These are phyloP conservation scores for Pecten maximus DNA, from an alignment of 2,888 invertebrate species.

Conservation along the genomic window DNA sequence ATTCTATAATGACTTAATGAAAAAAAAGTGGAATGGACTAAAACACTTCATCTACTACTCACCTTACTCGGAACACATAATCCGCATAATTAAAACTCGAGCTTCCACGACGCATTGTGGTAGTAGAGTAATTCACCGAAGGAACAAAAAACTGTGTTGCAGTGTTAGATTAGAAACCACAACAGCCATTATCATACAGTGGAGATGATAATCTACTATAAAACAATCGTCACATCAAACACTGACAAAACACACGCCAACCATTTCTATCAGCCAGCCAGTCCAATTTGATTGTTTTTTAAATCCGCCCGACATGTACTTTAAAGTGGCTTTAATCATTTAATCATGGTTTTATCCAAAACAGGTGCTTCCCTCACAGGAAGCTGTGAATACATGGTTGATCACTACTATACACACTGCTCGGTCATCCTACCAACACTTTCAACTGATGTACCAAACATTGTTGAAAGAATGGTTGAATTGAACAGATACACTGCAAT, in stretches of 20 bases:
- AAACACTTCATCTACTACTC: background rate
- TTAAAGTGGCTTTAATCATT: background rate
- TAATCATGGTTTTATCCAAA: conserved; percentile 33
- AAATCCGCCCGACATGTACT: conserved; percentile 11
- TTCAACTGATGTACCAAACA: background rate
- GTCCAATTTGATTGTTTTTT: conserved; percentile 2
- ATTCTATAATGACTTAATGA: background rate
- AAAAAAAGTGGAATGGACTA: background rate
- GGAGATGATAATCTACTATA: background rate
- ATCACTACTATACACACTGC: background rate
- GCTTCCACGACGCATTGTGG: conserved; percentile 26
- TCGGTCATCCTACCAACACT: background rate
- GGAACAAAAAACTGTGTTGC: background rate
- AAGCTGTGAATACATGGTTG: background rate
- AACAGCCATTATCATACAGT: background rate
- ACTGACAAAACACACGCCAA: conserved; percentile 8
- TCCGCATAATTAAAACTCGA: conserved; percentile 30
- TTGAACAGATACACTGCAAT: background rate
- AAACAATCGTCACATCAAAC: conserved; percentile 22
- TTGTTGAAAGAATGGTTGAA: background rate
- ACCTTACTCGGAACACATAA: conserved; percentile 10
- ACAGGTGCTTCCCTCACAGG: conserved; percentile 35
- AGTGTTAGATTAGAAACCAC: background rate
- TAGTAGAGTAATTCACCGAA: background rate
- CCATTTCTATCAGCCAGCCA: background rate